Evolutionary conservation across 2,888 invertebrate genomes (phyloP).

Genomic region (Seira musarum): DNA sequence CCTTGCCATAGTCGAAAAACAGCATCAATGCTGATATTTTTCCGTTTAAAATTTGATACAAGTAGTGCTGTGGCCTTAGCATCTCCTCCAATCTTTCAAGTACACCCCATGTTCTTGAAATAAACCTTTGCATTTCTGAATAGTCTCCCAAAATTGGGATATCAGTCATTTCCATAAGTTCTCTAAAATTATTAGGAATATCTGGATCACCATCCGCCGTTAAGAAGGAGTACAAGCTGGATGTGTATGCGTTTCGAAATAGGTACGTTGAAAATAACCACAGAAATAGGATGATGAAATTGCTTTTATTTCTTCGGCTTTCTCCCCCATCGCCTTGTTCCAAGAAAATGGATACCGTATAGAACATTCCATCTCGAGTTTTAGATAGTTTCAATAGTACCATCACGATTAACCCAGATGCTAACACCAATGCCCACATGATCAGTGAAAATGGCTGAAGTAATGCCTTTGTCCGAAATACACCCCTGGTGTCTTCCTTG

Average conservation of each 20-base stretch:
- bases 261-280: constrained; percentile 1
- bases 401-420: neutral
- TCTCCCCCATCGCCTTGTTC: neutral
- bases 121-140: neutral
- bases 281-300: neutral
- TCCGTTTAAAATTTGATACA: neutral
- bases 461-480: neutral
- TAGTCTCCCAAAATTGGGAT: neutral
- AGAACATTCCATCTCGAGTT: neutral
- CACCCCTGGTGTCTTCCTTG: neutral
- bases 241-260: neutral
- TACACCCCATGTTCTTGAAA: too few relatives aligned
- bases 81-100: too few relatives aligned
- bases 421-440: neutral
- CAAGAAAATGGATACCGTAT: neutral
- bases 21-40: neutral
- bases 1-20: neutral
- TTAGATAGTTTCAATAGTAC: neutral
- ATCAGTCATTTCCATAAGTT: neutral
- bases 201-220: neutral
- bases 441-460: neutral
- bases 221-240: neutral
- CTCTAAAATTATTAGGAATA: neutral
- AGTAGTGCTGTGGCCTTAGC: too few relatives aligned
- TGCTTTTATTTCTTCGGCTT: neutral